Percentiles rank a stretch among this genome's conserved stretches.
Evolutionary conservation across 2,797 vertebrate genomes (phyloP).

Genomic region (Notoglanidium macrostoma): DNA sequence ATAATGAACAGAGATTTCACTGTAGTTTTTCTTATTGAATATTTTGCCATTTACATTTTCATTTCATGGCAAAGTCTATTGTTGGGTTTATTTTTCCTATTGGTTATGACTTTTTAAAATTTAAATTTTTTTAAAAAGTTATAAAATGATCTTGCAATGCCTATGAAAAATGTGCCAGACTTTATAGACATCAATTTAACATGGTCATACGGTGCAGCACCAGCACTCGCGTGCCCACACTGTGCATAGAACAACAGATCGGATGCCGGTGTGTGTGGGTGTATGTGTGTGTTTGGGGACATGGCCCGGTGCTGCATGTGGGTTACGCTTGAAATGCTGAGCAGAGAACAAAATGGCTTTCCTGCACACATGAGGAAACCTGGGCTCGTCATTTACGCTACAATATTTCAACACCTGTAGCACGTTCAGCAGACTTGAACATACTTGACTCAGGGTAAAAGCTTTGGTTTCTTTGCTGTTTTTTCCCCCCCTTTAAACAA

Average conservation of each 20-base stretch:
- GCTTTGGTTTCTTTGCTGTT: not conserved
- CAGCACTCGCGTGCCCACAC: no score
- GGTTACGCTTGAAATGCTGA: constrained; percentile 1
- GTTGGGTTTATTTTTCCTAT: not conserved
- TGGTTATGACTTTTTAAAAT: not conserved
- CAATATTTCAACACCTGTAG: not conserved
- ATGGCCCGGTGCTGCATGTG: not conserved
- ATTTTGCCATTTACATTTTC: no score
- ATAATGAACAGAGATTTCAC: no score
- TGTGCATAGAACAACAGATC: not conserved
- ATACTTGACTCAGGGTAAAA: not conserved
- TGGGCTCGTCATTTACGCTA: not conserved
- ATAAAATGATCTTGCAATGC: not conserved
- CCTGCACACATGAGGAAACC: not conserved
- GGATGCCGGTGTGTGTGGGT: no score
- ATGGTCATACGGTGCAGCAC: not conserved
- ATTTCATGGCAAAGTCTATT: not conserved
- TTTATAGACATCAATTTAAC: not conserved
- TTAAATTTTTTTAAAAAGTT: no score
- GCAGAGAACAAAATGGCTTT: constrained; percentile 1
- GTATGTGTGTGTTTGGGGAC: not conserved
- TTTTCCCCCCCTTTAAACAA: not conserved
- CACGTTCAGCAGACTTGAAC: not conserved
- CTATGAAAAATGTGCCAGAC: not conserved
- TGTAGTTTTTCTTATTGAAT: no score